Base-by-base conservation (phyloP, 2,888 invertebrate genomes). In the Hydrotaea cyrtoneurina region DNA sequence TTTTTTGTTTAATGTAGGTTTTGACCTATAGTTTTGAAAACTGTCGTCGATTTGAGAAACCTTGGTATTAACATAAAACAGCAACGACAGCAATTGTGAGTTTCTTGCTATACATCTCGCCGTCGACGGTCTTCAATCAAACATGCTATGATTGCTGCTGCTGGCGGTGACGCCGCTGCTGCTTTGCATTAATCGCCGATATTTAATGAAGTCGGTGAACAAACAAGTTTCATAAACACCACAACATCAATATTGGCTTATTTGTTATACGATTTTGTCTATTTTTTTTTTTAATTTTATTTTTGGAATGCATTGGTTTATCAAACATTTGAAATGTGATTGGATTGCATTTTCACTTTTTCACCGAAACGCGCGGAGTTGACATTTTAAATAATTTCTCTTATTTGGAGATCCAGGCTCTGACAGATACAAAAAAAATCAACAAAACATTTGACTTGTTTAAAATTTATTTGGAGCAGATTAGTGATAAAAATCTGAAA, bases 61-160 rank as follows among this genome's bases (percentile, higher is more conserved):
- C 76, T 76, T 76, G 64, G 26, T 66, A 66, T 76, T 76, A 66
- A 8, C 76, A 76, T 76, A 76, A 55, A 73, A 39, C 55, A 15
- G 11, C 43, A 57, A 73, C 10, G 15, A 17, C n/a, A 57, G 2
- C 15, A 8, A 50, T 17, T 1, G 13, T 19, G 15, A 17, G 17
- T 39, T 17, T 39, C 11, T 74, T 74, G 74, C 39, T 59, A 59
- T 10, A 43, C 43, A 59, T 46, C 55, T 55, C 11, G 15, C n/a
- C 53, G 53, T 53, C 15, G 31, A 15, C 53, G 36, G 39, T 8
- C 55, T 55, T 26, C 4, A 26, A 31, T 26, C 21, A 53, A 53
- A 53, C 36, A 72, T 7, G 53, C 17, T 71, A 46, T 15, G 23
- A 13, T 50, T n/a, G n/a, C 2, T 10, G n/a, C n/a, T n/a, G n/a